phyloP scores from a whole-genome alignment of 2,888 invertebrate genomes.

The Drosophila meridiana region DNA sequence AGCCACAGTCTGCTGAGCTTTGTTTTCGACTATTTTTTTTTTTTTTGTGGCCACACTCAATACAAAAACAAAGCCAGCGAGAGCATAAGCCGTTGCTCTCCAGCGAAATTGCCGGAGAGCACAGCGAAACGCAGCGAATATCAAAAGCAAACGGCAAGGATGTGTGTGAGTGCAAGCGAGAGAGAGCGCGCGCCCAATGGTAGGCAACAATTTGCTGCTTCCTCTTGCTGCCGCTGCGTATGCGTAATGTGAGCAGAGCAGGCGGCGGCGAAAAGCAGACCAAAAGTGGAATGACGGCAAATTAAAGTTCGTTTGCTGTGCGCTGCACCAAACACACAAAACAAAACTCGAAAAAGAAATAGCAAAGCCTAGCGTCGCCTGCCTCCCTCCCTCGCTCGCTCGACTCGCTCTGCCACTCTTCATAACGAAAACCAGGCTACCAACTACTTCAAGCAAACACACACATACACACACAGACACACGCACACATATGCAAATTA shows the following conservation, averaged over 20 bases:
- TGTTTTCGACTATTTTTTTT: conserved; percentile 16
- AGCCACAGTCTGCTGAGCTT: conserved; percentile 58
- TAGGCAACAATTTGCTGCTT: conserved; percentile 60
- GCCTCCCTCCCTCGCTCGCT: neutral
- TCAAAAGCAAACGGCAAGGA: conserved; percentile 40
- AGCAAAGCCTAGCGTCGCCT: neutral
- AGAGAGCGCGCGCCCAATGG: conserved; percentile 53
- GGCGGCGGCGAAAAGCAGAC: conserved; percentile 49
- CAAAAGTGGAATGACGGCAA: conserved; percentile 65
- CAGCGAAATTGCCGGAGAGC: conserved; percentile 2
- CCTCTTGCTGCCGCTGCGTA: conserved; percentile 59
- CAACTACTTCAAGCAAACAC: conserved; percentile 20
- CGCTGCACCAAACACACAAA: conserved; percentile 17
- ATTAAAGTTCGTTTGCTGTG: conserved; percentile 60
- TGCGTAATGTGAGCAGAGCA: conserved; percentile 63
- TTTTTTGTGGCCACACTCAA: neutral
- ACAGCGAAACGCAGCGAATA: conserved; percentile 24
- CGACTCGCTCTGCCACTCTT: neutral
- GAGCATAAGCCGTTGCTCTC: neutral
- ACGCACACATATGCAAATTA: conserved; percentile 38
- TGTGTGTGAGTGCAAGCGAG: conserved; percentile 4
- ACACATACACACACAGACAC: conserved; percentile 12
- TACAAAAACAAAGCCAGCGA: conserved; percentile 42
- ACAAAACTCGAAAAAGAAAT: conserved; percentile 4
- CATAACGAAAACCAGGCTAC: conserved; percentile 32